Base-by-base conservation (phyloP, 2,113 vertebrate species). In the Theristicus caerulescens region DNA sequence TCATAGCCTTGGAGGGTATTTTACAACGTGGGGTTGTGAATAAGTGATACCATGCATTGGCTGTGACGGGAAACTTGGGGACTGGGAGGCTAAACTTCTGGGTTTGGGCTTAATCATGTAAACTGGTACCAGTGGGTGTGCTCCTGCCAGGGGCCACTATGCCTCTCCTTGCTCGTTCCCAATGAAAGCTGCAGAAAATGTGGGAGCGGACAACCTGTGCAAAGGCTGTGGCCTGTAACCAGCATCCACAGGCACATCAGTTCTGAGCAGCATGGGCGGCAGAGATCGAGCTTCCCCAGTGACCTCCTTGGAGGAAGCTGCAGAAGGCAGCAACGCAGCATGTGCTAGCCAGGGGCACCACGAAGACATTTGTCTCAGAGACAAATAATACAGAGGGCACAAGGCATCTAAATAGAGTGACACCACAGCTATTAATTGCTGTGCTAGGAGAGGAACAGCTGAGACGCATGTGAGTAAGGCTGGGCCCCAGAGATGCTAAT, bases 401-500 rank as follows among this genome's bases (percentile, higher is more conserved):
- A 36, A 93, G 83, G 86, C 52, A 42, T 91, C 93, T 95, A 84
- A 91, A 95, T 86, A 83, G 49, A 93, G 93, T 94, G 84, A 92
- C 1, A 9, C 49, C 17, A 32, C 64, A 84, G 84, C 90, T 96
- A 95, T 95, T 98, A 96, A 97, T 97, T 98, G 93, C 90, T 96
- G 91, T 81, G 80, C 93, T 96, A 86, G 67, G 97, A 97, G 94
- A 93, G 78, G 95, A 96, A 94, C 77, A 95, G 97, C 97, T 98
- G 98, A 98, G 98, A 94, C 10, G 72, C 96, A 90, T 70, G 95
- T 90, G 97, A 98, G 97, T 66, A 67, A 98, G 98, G 97, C 98
- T 96, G 95, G 96, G 98, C 98, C 98, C 98, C 96, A 96, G 98
- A 99, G 98, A 98, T 98, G 96, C 98, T 98, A 93, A 95, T 98